Percentiles rank a stretch among this genome's conserved stretches.
Evolutionary conservation across 1,140 invertebrate genomes (phyloP).

Genomic region (Zaprionus lachaisei): DNA sequence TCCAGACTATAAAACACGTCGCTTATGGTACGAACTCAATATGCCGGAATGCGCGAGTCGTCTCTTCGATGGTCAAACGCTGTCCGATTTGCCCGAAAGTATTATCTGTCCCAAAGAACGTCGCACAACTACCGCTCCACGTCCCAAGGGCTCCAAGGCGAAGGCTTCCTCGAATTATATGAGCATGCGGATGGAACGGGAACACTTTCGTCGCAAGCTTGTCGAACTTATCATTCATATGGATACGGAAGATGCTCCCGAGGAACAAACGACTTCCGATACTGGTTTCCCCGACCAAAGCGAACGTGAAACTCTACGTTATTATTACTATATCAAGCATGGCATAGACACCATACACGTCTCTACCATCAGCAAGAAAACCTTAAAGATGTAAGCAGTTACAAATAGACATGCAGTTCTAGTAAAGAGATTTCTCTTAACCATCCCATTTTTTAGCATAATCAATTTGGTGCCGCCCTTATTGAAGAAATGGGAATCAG

Average conservation of each 20-base stretch:
- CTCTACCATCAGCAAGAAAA: constrained; percentile 89
- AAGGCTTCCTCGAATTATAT: constrained; percentile 61
- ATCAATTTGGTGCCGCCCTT: constrained; percentile 85
- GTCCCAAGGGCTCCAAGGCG: not conserved
- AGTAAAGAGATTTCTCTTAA: not conserved
- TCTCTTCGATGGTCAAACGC: constrained; percentile 72
- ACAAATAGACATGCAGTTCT: not conserved
- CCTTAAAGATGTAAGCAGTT: constrained; percentile 85
- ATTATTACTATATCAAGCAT: constrained; percentile 95
- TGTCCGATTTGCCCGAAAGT: constrained; percentile 72
- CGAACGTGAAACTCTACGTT: constrained; percentile 90
- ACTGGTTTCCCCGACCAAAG: constrained; percentile 85
- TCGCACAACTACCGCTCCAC: constrained; percentile 25
- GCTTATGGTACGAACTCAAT: constrained; percentile 81
- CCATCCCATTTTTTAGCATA: constrained; percentile 63
- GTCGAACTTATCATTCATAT: constrained; percentile 89
- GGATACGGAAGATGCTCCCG: constrained; percentile 84
- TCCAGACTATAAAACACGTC: constrained; percentile 73
- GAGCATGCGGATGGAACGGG: constrained; percentile 89
- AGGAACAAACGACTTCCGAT: constrained; percentile 41
- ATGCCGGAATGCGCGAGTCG: constrained; percentile 79
- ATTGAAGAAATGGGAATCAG: constrained; percentile 87
- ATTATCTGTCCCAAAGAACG: constrained; percentile 50
- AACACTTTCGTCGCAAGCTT: constrained; percentile 92
- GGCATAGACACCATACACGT: constrained; percentile 95